Evolutionary conservation across 2,888 invertebrate genomes (phyloP).

Genomic region (Eubasilissa splendida): DNA sequence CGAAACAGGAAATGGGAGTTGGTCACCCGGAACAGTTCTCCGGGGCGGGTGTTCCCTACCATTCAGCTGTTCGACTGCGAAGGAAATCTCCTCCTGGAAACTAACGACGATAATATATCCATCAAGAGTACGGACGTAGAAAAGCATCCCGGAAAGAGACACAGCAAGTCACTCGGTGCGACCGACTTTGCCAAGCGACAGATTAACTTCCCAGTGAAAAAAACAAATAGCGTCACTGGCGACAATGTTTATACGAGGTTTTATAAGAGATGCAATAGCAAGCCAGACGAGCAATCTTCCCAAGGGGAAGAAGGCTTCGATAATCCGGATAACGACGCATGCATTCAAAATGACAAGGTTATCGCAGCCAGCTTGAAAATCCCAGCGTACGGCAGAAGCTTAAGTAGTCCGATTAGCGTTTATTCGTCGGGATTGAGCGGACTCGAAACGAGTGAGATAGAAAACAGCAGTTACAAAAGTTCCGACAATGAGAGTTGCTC

Average conservation of each 20-base stretch:
- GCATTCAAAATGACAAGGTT: slow-evolving; percentile 11
- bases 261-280: slow-evolving; percentile 60
- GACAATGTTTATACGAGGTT: slow-evolving; percentile 69
- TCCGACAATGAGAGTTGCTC: slow-evolving; percentile 70
- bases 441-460: slow-evolving; percentile 59
- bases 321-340: slow-evolving; percentile 1
- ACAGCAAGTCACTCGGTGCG: slow-evolving; percentile 60
- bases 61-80: slow-evolving; percentile 78
- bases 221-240: slow-evolving; percentile 69
- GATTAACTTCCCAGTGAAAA: slow-evolving; percentile 64
- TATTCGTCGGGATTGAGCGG: slow-evolving; percentile 51
- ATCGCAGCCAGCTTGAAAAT: slow-evolving; percentile 27
- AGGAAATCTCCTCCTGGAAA: slow-evolving; percentile 75
- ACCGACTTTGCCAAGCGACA: slow-evolving; percentile 54
- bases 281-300: slow-evolving; percentile 38
- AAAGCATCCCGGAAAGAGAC: slow-evolving; percentile 64
- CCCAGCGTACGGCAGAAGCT: slow-evolving; percentile 44
- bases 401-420: slow-evolving; percentile 52
- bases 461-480: slow-evolving; percentile 72
- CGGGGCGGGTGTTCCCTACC: slow-evolving; percentile 73
- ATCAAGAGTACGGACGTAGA: slow-evolving; percentile 68
- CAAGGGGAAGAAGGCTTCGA: slow-evolving; percentile 26
- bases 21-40: slow-evolving; percentile 76
- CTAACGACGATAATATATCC: slow-evolving; percentile 73
- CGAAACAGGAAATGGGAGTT: slow-evolving; percentile 77